Evolutionary conservation across 2,797 vertebrate species (phyloP), one percentile per base, ranked within the genome.

Genomic region (Cichlasoma orientale): DNA sequence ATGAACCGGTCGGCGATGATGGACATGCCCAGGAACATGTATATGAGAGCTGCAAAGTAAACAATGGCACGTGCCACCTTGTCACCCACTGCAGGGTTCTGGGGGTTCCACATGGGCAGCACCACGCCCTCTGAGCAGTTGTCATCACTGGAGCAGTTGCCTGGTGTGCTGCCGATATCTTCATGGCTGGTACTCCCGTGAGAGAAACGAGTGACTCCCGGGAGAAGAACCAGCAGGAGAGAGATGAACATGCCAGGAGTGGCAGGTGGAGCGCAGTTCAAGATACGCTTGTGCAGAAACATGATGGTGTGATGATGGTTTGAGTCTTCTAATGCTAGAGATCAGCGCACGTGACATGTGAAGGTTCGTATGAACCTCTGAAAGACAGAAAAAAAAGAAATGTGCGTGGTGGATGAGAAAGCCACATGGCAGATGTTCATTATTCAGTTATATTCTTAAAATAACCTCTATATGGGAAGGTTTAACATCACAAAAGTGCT

Each of bases 21-120:
- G 84, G 96, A 97, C 96, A 97, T 97, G 74, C 97, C 97, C 84
- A 97, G 91, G 89, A 97, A 97, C 96, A 97, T 97, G 93, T 97
- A 97, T 84, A 97, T 95, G 55, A 97, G 94, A 1, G 96, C 97
- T 25, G 96, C 96, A 27, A 97, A 97, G 91, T 97, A 97, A 33
- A 97, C 97, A 2, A 97, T 96, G 80, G 97, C 96, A 1, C 97
- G 95, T 0, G 97, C 97, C 86, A 97, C 96, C 74, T 96, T 96
- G 83, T 97, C 96, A 0, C 96, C 97, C 66, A 96, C 96, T 0
- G 96, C 96, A 1, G 97, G 96, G 88, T 97, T 96, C 70, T 96
- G 96, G 11, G 97, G 97, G 84, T 96, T 96, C 97, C 97, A 97
- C 72, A 96, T 85, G 10, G 97, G 97, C 53, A 97, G 91, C 57